Evolutionary conservation across 35 echinoderm and acorn worm species (phyloP).

Genomic region (Patiria miniata): DNA sequence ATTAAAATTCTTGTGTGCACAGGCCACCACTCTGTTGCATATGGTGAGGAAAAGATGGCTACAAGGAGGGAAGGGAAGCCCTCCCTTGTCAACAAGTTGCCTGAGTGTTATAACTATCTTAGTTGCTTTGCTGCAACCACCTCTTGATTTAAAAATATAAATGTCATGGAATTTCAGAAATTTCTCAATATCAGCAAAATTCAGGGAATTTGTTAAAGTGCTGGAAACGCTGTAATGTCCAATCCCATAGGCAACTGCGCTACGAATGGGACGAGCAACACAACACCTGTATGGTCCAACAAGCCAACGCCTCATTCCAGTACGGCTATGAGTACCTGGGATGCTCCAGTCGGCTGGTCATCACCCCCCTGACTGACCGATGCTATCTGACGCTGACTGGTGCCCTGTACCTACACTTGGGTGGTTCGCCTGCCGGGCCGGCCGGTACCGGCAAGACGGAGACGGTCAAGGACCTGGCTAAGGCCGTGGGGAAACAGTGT

Average conservation of each 20-base stretch:
- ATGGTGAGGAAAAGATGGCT: too few species aligned
- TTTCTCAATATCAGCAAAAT: too few species aligned
- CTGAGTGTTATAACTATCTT: too few species aligned
- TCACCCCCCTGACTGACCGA: slow-evolving; percentile 95
- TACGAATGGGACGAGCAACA: slow-evolving; percentile 98
- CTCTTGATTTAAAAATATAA: too few species aligned
- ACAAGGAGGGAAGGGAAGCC: too few species aligned
- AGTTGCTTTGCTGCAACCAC: too few species aligned
- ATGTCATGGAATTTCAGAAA: too few species aligned
- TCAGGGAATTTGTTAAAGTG: too few species aligned
- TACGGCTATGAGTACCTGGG: slow-evolving; percentile 99
- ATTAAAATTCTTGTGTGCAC: too few species aligned
- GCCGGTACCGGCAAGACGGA: slow-evolving; percentile 98
- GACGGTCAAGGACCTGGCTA: slow-evolving; percentile 96
- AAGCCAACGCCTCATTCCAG: slow-evolving; percentile 88
- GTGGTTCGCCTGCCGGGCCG: slow-evolving; percentile 91
- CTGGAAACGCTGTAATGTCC: background rate
- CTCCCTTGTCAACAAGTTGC: too few species aligned
- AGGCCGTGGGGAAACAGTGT: slow-evolving; percentile 90
- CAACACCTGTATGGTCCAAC: slow-evolving; percentile 92
- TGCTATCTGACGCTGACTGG: slow-evolving; percentile 96
- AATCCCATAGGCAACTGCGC: slow-evolving; percentile 70
- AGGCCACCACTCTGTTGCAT: too few species aligned
- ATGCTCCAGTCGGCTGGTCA: slow-evolving; percentile 92
- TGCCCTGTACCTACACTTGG: slow-evolving; percentile 86